phyloP scores from a whole-genome alignment of 1,140 invertebrate genomes.

The Pachypsylla venusta region DNA sequence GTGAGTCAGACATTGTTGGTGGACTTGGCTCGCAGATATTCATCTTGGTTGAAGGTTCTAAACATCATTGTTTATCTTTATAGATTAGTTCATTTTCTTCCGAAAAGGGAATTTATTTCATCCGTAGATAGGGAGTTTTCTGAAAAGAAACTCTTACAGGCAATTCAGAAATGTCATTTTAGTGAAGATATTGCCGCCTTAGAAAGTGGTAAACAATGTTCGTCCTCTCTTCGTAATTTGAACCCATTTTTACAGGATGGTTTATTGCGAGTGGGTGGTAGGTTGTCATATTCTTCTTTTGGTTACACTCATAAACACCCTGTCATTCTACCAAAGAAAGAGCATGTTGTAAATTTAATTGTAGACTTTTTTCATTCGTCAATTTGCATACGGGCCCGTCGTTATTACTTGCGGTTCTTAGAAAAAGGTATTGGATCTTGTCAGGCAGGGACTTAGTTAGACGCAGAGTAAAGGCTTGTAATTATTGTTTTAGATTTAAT shows the following conservation, averaged over 20 bases:
- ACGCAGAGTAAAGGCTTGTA: background rate
- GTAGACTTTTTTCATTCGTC: slow-evolving; percentile 2
- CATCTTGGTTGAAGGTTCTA: background rate
- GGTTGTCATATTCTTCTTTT: slow-evolving; percentile 17
- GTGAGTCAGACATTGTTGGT: background rate
- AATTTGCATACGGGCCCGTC: background rate
- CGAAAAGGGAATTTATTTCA: background rate
- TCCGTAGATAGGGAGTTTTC: background rate
- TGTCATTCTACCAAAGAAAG: slow-evolving; percentile 12
- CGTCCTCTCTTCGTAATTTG: slow-evolving; percentile 18
- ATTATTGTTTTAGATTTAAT: background rate
- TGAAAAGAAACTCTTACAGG: background rate
- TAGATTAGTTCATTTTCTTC: background rate
- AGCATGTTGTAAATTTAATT: background rate
- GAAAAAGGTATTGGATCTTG: slow-evolving; percentile 1
- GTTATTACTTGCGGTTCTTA: background rate
- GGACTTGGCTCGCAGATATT: background rate
- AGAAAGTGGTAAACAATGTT: background rate
- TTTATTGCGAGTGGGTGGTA: slow-evolving; percentile 21
- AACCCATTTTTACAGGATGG: slow-evolving; percentile 12
- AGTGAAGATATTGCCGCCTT: background rate
- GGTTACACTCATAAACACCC: slow-evolving; percentile 19
- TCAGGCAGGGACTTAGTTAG: background rate
- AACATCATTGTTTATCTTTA: background rate
- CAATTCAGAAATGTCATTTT: background rate